phyloP scores from a whole-genome alignment of 1,140 invertebrate species.

The Adoxophyes honmai region DNA sequence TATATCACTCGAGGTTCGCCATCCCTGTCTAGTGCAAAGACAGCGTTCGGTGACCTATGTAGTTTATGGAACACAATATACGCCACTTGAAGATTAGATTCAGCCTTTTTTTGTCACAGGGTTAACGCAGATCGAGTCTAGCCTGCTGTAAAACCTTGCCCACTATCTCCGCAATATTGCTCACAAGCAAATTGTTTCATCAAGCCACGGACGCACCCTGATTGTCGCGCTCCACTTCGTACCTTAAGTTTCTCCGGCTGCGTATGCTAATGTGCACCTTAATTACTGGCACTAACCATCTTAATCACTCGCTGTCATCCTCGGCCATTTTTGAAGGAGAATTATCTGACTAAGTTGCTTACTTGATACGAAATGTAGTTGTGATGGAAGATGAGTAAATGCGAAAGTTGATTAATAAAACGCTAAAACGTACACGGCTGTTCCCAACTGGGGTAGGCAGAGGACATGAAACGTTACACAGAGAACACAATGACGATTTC shows the following conservation, averaged over 20 bases:
- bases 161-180: neutral
- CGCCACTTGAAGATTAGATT: too few species aligned
- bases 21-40: too few species aligned
- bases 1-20: too few species aligned
- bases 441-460: too few species aligned
- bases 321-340: neutral
- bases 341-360: neutral
- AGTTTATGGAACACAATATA: too few species aligned
- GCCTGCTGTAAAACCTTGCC: neutral
- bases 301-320: neutral
- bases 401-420: neutral
- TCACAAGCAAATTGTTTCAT: constrained; percentile 34
- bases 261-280: constrained; percentile 7
- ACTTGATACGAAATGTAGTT: constrained; percentile 1
- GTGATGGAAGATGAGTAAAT: neutral
- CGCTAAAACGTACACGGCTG: too few species aligned
- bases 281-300: neutral
- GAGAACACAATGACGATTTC: too few species aligned
- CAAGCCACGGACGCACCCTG: constrained; percentile 32
- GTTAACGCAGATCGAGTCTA: too few species aligned
- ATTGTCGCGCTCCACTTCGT: constrained; percentile 41
- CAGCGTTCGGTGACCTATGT: too few species aligned
- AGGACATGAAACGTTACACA: too few species aligned
- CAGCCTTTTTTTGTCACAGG: too few species aligned
- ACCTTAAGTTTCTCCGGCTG: constrained; percentile 16